Evolutionary conservation across 2,113 vertebrate genomes (phyloP).

Genomic region (Varanus salvator): DNA sequence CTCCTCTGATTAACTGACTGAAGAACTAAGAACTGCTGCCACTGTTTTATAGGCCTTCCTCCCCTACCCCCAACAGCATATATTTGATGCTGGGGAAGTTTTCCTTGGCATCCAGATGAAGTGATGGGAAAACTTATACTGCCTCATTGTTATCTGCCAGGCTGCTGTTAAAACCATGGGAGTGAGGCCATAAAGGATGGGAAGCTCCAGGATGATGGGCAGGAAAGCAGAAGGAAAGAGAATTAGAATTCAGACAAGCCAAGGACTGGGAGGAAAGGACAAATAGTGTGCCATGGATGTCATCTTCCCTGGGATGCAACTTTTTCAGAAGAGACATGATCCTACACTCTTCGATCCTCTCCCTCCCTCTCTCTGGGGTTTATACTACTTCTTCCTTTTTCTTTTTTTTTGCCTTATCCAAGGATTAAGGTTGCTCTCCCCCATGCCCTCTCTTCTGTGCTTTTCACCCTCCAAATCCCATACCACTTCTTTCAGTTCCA

Average conservation of each 20-base stretch:
- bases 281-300: neutral
- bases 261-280: neutral
- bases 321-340: neutral
- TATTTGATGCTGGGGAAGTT: neutral
- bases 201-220: neutral
- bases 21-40: neutral
- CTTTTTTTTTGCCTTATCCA: neutral
- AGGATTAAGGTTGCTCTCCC: neutral
- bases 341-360: neutral
- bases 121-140: neutral
- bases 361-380: neutral
- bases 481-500: neutral
- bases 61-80: neutral
- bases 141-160: neutral
- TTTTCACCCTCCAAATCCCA: neutral
- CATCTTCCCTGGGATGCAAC: neutral
- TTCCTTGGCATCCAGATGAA: neutral
- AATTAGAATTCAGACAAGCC: neutral
- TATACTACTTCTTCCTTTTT: neutral
- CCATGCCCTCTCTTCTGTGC: neutral
- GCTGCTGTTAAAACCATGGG: neutral
- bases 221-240: neutral
- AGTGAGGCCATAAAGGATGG: neutral
- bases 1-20: no score
- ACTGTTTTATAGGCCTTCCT: neutral